phyloP scores from a whole-genome alignment of 2,888 invertebrate genomes.

The Eupithecia pulchellata region DNA sequence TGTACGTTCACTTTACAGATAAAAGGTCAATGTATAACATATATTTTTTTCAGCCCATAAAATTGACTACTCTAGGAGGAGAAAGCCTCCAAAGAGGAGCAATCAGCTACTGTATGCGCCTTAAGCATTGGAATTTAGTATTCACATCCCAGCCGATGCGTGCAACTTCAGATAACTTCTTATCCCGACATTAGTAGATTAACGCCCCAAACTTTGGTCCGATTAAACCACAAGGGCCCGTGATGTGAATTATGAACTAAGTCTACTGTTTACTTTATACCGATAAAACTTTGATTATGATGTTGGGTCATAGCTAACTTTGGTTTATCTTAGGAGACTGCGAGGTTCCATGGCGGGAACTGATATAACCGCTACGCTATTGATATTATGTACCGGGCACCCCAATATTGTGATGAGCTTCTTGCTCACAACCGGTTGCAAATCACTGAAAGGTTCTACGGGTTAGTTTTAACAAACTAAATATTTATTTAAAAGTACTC shows the following conservation, averaged over 20 bases:
- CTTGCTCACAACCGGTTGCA: not conserved
- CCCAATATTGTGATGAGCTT: not conserved
- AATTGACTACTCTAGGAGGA: too few species aligned
- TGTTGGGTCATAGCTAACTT: conserved; percentile 19
- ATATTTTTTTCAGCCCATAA: too few species aligned
- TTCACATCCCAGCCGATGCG: conserved; percentile 25
- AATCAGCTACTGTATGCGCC: too few species aligned
- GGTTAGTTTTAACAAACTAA: not conserved
- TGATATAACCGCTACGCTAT: conserved; percentile 1
- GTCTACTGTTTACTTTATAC: conserved; percentile 31
- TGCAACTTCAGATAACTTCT: conserved; percentile 30
- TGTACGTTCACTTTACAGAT: too few species aligned
- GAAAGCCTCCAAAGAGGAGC: too few species aligned
- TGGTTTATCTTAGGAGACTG: conserved; percentile 8
- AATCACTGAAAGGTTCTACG: not conserved
- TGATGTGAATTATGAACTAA: conserved; percentile 62
- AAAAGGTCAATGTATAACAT: too few species aligned
- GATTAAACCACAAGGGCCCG: conserved; percentile 65
- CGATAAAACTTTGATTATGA: conserved; percentile 30
- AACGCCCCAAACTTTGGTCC: conserved; percentile 64
- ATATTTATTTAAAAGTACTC: not conserved
- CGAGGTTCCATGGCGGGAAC: not conserved
- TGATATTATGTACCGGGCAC: not conserved
- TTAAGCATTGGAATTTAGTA: conserved; percentile 22
- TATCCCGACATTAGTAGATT: conserved; percentile 66